Evolutionary conservation across 2,888 invertebrate species (phyloP).

Genomic region (Metellina segmentata): DNA sequence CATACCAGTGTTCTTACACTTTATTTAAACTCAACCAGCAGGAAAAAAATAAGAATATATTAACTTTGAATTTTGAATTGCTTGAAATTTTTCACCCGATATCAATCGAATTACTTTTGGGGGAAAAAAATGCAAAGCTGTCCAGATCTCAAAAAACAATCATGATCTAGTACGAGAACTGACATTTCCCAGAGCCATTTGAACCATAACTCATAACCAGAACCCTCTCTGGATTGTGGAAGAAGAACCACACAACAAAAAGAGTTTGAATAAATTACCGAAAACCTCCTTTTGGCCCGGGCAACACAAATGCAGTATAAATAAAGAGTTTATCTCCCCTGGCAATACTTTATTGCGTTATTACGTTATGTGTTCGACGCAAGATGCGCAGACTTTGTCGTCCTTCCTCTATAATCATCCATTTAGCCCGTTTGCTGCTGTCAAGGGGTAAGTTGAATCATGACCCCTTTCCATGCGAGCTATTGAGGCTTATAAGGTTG

Average conservation of each 20-base stretch:
- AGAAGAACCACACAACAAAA: conserved; percentile 16
- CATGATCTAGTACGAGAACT: conserved; percentile 22
- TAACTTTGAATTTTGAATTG: too few relatives aligned
- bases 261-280: conserved; percentile 59
- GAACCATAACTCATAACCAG: conserved; percentile 35
- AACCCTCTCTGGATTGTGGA: neutral
- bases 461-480: conserved; percentile 53
- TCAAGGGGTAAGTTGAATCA: conserved; percentile 65
- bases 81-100: too few relatives aligned
- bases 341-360: conserved; percentile 62
- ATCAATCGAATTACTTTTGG: too few relatives aligned
- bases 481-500: conserved; percentile 14
- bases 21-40: too few relatives aligned
- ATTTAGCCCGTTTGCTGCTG: conserved; percentile 30
- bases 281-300: conserved; percentile 11
- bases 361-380: conserved; percentile 25
- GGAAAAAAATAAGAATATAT: too few relatives aligned
- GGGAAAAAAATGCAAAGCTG: neutral
- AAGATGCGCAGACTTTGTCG: conserved; percentile 51
- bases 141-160: conserved; percentile 30
- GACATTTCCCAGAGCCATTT: conserved; percentile 46
- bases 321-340: conserved; percentile 56
- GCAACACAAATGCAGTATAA: conserved; percentile 38
- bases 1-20: too few relatives aligned
- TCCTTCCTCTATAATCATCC: conserved; percentile 57